A percentile compares a stretch with the other conserved stretches of the same genome.
phyloP scores from a whole-genome alignment of 2,888 invertebrate species.

The Cyaniris semiargus region DNA sequence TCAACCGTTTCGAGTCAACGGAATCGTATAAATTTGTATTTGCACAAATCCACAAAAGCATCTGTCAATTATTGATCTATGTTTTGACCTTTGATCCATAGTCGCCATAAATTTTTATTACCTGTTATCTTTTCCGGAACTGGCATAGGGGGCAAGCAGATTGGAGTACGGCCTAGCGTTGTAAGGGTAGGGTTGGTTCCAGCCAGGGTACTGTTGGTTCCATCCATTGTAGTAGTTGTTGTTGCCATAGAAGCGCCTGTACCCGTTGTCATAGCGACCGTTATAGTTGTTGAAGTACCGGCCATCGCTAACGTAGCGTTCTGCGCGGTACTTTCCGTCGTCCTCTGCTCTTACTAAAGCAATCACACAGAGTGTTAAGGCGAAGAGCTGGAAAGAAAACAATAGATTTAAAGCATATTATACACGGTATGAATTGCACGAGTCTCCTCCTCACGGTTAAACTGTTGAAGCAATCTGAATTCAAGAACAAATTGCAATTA shows the following conservation, averaged over 20 bases:
- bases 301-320: constrained; percentile 45
- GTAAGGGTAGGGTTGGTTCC: constrained; percentile 52
- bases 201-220: constrained; percentile 50
- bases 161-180: constrained; percentile 54
- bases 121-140: constrained; percentile 52
- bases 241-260: constrained; percentile 49
- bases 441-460: too few relatives aligned
- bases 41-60: neutral
- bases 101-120: constrained; percentile 24
- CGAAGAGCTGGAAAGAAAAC: constrained; percentile 39
- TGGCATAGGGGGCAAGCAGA: constrained; percentile 55
- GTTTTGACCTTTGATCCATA: neutral
- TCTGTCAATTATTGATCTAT: constrained; percentile 3
- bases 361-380: constrained; percentile 39
- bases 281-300: constrained; percentile 48
- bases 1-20: too few relatives aligned
- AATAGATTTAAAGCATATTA: neutral
- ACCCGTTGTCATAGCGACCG: constrained; percentile 37
- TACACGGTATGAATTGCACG: neutral
- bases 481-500: too few relatives aligned
- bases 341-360: constrained; percentile 51
- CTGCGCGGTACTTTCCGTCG: constrained; percentile 73
- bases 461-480: too few relatives aligned
- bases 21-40: neutral
- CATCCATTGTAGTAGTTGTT: constrained; percentile 53